Evolutionary conservation across 2,888 invertebrate species (phyloP).

Genomic region (Tiliacea citrago): DNA sequence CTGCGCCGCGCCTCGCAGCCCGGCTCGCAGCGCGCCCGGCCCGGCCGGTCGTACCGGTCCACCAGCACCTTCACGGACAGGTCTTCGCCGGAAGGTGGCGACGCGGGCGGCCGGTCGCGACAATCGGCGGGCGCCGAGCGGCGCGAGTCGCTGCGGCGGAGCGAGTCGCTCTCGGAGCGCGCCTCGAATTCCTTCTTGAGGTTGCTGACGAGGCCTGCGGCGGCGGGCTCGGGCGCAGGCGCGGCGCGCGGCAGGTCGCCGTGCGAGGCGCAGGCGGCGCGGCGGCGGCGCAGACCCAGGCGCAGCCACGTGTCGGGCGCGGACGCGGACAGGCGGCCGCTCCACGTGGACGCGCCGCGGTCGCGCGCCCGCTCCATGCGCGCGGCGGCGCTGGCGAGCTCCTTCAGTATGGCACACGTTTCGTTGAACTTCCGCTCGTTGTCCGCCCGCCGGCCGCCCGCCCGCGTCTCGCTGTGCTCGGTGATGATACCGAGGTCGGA

Average conservation of each 20-base stretch:
- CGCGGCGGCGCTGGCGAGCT: constrained; percentile 87
- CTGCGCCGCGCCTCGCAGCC: constrained; percentile 66
- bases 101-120: constrained; percentile 89
- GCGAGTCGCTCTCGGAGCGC: constrained; percentile 76
- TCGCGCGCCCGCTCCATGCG: constrained; percentile 81
- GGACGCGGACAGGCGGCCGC: constrained; percentile 86
- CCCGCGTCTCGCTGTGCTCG: constrained; percentile 78
- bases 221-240: constrained; percentile 67
- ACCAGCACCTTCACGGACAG: constrained; percentile 94
- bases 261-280: constrained; percentile 83
- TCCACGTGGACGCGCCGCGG: constrained; percentile 83
- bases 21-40: constrained; percentile 75
- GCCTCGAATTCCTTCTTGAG: constrained; percentile 97
- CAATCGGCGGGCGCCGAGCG: constrained; percentile 62
- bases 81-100: constrained; percentile 93
- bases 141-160: constrained; percentile 69
- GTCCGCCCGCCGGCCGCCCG: constrained; percentile 71
- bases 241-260: constrained; percentile 83
- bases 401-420: constrained; percentile 91
- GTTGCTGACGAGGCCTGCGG: constrained; percentile 95
- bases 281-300: constrained; percentile 83
- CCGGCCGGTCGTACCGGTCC: constrained; percentile 92
- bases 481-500: constrained; percentile 83
- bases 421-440: constrained; percentile 88
- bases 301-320: constrained; percentile 91